Evolutionary conservation across 2,113 vertebrate genomes (phyloP), one percentile per base, ranked within the genome.

Genomic region (Tenebrosternarchus preto): DNA sequence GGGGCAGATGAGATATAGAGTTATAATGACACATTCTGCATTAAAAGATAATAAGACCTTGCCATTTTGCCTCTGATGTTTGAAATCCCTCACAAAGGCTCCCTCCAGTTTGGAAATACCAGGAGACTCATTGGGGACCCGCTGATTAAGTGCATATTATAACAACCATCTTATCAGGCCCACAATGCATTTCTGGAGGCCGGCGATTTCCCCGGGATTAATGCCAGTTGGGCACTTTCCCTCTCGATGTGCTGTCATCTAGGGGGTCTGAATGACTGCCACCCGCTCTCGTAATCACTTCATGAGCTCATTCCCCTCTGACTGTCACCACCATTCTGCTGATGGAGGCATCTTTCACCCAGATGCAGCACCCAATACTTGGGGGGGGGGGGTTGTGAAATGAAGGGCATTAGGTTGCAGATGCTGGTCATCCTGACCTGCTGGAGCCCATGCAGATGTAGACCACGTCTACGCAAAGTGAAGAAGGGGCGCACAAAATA

Each of bases 321-420:
- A 87, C 91, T 88, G 91, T 90, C 87, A 88, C 85, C 85, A 84
- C 85, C 86, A 90, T 86, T 91, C 88, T 88, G 87, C 90, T 87
- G 84, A 88, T 83, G 84, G 87, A 89, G 79, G 83, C 90, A 90
- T 89, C 90, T 88, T 89, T 87, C 86, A 56, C 75, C 83, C 64
- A 85, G 83, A 80, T 61, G 6, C 80, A 46, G 83, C 59, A 82
- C 68, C 83, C 83, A 88, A 90, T 89, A 57, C 89, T 12, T 85
- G 71, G 78, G 80, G 84, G 87, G 84, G 87, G 84, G 66, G 66
- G 86, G 90, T 88, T 77, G 70, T 66, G 76, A 80, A 88, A 88
- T 88, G 87, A 91, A 91, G 90, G 89, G 88, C 90, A 91, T 91
- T 88, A 92, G 88, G 90, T 88, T 88, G 89, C 87, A 88, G 91